Evolutionary conservation across 2,113 vertebrate species (phyloP).

Genomic region (Myotis brandtii): DNA sequence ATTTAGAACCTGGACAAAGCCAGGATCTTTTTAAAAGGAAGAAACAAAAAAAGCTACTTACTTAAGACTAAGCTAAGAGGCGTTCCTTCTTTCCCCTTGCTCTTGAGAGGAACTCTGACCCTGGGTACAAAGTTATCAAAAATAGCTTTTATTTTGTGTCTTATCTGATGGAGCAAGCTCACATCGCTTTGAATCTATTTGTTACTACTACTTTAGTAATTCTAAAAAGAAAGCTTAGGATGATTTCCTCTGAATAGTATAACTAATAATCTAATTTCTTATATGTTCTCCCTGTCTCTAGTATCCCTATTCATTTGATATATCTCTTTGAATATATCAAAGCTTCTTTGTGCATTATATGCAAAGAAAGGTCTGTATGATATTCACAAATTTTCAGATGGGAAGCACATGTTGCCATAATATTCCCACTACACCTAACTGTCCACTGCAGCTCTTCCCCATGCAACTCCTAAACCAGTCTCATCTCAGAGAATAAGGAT

Average conservation of each 20-base stretch:
- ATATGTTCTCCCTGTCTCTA: conserved; percentile 39
- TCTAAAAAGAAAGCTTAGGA: conserved; percentile 53
- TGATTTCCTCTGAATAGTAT: conserved; percentile 49
- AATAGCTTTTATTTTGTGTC: conserved; percentile 77
- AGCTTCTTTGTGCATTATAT: neutral
- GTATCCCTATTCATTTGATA: conserved; percentile 37
- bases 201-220: conserved; percentile 48
- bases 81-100: conserved; percentile 80
- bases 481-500: conserved; percentile 53
- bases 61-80: conserved; percentile 82
- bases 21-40: conserved; percentile 73
- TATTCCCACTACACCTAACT: conserved; percentile 22
- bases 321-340: neutral
- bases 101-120: conserved; percentile 81
- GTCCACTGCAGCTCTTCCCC: conserved; percentile 50
- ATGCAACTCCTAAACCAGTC: conserved; percentile 53
- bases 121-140: conserved; percentile 81
- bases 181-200: conserved; percentile 49
- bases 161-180: conserved; percentile 77
- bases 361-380: conserved; percentile 38
- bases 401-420: neutral
- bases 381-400: conserved; percentile 34
- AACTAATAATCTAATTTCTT: conserved; percentile 47
- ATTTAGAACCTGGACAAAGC: conserved; percentile 75
- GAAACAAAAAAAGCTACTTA: conserved; percentile 79